Conservation (phyloP, 2,888 invertebrate genomes). For the Prostheceraeus crozeri region DNA sequence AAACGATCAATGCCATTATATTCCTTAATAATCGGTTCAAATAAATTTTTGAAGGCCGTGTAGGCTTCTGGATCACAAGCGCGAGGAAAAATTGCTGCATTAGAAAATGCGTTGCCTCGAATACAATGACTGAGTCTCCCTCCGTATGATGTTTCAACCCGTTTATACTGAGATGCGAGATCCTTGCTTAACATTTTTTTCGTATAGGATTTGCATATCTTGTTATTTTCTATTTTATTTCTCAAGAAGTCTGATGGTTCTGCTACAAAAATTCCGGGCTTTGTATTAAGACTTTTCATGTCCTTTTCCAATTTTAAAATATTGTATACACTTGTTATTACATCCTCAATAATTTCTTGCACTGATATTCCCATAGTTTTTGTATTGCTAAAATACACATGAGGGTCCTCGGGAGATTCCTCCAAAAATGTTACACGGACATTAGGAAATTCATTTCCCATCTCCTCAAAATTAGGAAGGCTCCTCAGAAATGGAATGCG, state of each 20-base stretch:
- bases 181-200: slow-evolving; percentile 15
- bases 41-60: slow-evolving; percentile 14
- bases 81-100: slow-evolving; percentile 4
- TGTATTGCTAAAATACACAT: background rate
- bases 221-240: background rate
- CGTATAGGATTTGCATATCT: slow-evolving; percentile 6
- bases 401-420: background rate
- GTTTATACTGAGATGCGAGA: background rate
- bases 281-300: background rate
- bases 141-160: background rate
- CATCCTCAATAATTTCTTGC: background rate
- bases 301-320: slow-evolving; percentile 17
- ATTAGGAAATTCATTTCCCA: no score
- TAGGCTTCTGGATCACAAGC: slow-evolving; percentile 20
- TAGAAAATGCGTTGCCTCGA: slow-evolving; percentile 26
- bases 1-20: slow-evolving; percentile 14
- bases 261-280: no score
- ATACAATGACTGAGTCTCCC: slow-evolving; percentile 21
- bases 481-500: background rate
- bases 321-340: background rate
- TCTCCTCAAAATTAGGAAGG: background rate
- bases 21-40: slow-evolving; percentile 25
- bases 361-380: slow-evolving; percentile 18
- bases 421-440: no score
- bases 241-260: no score